Evolutionary conservation across 2,888 invertebrate species (phyloP), one percentile per base, ranked within the genome.

Genomic region (Luperina testacea): DNA sequence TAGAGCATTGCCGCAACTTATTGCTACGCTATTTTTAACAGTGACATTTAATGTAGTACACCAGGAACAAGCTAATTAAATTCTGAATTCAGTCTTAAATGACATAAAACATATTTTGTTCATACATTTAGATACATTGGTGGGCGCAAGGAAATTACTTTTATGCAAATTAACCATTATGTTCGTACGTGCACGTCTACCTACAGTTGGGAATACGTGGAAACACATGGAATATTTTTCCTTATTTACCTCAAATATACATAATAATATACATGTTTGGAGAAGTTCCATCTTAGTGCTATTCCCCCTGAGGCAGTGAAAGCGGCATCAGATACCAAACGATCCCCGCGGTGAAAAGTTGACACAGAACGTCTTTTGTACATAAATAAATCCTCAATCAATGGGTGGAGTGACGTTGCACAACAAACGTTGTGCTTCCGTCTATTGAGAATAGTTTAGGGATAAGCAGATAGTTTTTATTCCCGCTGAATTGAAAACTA

Each of bases 131-230:
- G 69, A 80, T 77, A 78, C 69, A 78, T 70, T 68, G 78, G 81
- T 78, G 80, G 79, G 80, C 80, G 75, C 75, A 87, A 92, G 92
- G 91, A 94, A 94, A 95, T 94, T 94, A 94, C 93, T 94, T 94
- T 93, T 94, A 94, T 94, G 94, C 92, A 93, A 94, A 94, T 94
- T 85, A 90, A 90, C 89, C 90, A 89, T 93, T 92, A 90, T 88
- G 89, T 87, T 89, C 86, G 87, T 91, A 92, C 90, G 91, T 90
- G 90, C 88, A 88, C 88, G 85, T 87, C 87, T 81, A 59, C 88
- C 87, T 86, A 86, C 81, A 77, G 78, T 53, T 83, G 68, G 57
- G 38, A 68, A 57, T 68, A 79, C 67, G 73, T 75, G 48, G 13
- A 67, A 71, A 59, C 61, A 72, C 53, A 67, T 24, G 27, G 71